Base-by-base conservation (phyloP, 2,888 invertebrate genomes). In the Cotesia congregata region DNA sequence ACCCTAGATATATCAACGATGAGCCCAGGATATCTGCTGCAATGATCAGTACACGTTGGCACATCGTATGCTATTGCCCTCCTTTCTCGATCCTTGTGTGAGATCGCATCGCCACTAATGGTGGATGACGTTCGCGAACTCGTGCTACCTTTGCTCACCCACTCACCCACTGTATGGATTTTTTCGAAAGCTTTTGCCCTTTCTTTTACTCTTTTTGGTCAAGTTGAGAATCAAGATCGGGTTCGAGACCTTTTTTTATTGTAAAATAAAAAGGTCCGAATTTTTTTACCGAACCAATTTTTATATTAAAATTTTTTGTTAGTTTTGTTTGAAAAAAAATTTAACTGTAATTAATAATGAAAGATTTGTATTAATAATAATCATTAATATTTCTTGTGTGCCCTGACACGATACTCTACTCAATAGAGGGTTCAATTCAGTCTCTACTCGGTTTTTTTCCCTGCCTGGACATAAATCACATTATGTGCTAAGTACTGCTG, bases 11-110 rank as follows among this genome's bases (percentile, higher is more conserved):
- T 87, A 86, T 86, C 85, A 84, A 70, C 20, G 67, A 77, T 74
- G 85, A 85, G 83, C 82, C 82, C 83, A 82, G 82, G 84, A 80
- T 88, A 88, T 88, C 88, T 83, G 78, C 69, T 72, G 79, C 82
- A 80, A 83, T 84, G 83, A 88, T 88, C 88, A 82, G 83, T 79
- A 81, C 81, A 77, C 60, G 67, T 82, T 85, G 83, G 84, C 88
- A 87, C 88, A 87, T 86, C 83, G 17, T 72, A 72, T 68, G 59
- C 76, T 74, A 72, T 77, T 69, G 70, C 67, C 78, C 77, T 75
- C 59, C 72, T 75, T 73, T 62, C 62, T 60, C 67, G 41, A 69
- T 50, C 38, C 60, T 39, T 61, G 12, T 50, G 1, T 50, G 7
- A 75, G 84, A 85, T 85, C 74, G 76, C 80, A 82, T 85, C 83